A percentile compares a stretch with the other conserved stretches of the same genome.
Conservation (phyloP, 2,113 vertebrate genomes). For the Pedetes capensis region DNA sequence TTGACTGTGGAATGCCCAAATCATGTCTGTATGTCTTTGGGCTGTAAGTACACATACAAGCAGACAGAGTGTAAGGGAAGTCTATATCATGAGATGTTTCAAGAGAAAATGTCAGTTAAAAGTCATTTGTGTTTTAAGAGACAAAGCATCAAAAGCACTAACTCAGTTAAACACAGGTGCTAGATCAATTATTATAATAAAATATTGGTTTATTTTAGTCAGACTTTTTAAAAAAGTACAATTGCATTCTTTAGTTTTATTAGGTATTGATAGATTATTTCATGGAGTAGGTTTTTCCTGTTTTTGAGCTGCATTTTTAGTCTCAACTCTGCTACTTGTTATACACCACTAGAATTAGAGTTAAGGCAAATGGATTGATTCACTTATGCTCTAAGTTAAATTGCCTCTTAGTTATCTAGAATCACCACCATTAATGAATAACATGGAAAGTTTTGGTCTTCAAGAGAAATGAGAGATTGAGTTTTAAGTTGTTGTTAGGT, state of each 20-base stretch:
- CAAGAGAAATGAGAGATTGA: not conserved
- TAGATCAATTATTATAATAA: slow-evolving; percentile 5
- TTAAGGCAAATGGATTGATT: not conserved
- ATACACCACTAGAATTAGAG: not conserved
- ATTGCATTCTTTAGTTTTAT: not conserved
- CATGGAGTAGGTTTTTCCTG: not conserved
- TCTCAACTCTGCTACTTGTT: not conserved
- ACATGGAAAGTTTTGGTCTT: not conserved
- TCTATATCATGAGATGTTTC: not conserved
- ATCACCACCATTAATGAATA: not conserved
- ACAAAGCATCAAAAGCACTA: not conserved
- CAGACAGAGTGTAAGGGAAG: not conserved
- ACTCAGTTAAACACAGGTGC: not conserved
- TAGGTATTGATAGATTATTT: not conserved
- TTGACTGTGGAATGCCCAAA: not conserved
- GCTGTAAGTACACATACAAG: not conserved
- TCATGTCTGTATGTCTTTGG: not conserved
- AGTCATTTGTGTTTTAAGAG: not conserved
- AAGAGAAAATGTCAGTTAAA: slow-evolving; percentile 4
- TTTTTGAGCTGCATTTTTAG: not conserved
- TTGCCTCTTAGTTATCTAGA: not conserved
- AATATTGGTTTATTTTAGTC: not conserved
- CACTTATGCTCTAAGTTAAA: not conserved
- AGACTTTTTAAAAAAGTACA: not conserved
- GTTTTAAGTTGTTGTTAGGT: not conserved